Conservation (phyloP, 2,113 vertebrate genomes). For the Takifugu bimaculatus region DNA sequence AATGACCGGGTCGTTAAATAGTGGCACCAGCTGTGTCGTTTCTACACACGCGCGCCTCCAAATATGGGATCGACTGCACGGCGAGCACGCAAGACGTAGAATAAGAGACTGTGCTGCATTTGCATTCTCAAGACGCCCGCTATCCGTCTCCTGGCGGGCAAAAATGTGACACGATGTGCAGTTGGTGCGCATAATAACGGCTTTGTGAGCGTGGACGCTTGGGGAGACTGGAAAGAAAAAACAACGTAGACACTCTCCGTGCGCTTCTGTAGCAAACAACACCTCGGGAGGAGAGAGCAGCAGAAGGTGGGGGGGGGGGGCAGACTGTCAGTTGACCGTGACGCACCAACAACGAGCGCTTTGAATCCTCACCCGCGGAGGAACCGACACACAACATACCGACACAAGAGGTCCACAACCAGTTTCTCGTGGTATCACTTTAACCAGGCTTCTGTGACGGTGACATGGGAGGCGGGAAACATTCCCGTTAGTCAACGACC, state of each 20-base stretch:
- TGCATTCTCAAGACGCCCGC: conserved; percentile 49
- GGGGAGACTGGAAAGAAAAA: conserved; percentile 36
- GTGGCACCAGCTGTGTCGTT: no score
- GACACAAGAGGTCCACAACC: no score
- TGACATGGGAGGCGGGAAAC: no score
- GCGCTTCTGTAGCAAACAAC: conserved; percentile 49
- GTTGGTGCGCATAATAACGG: conserved; percentile 41
- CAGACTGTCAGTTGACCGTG: conserved; percentile 55
- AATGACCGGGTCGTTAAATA: no score
- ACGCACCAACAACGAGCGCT: conserved; percentile 36
- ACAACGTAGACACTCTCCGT: conserved; percentile 43
- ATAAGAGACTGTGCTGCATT: conserved; percentile 42
- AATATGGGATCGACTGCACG: no score
- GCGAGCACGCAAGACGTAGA: conserved; percentile 2
- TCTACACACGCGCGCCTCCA: no score
- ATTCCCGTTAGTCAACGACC: no score
- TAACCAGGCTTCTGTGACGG: no score
- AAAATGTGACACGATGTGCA: conserved; percentile 58
- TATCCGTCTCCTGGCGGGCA: conserved; percentile 55
- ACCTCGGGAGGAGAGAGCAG: conserved; percentile 38
- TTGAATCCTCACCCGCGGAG: conserved; percentile 7
- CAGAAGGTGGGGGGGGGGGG: background rate
- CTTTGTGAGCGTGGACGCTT: conserved; percentile 54
- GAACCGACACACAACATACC: no score
- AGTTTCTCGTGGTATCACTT: no score